Percentiles rank a stretch among this genome's conserved stretches.
phyloP scores from a whole-genome alignment of 2,888 invertebrate species.

The Cryptus armator region DNA sequence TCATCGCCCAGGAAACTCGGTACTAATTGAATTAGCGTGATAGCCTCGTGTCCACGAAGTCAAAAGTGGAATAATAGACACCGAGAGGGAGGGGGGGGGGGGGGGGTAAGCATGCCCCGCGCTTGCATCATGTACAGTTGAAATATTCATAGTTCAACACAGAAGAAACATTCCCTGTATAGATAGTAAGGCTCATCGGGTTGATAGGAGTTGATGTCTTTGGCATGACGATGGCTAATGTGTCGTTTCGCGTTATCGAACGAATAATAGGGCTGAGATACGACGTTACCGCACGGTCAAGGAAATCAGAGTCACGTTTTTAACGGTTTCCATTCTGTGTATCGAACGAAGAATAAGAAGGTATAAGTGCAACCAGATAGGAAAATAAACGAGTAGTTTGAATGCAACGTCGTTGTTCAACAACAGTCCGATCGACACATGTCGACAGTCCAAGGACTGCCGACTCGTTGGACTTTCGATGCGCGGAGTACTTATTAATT shows the following conservation, averaged over 20 bases:
- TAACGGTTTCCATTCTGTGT: conserved; percentile 31
- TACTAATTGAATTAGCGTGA: conserved; percentile 63
- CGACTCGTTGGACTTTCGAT: conserved; percentile 49
- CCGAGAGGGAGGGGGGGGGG: not conserved
- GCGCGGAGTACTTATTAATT: conserved; percentile 40
- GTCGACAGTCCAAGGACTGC: conserved; percentile 57
- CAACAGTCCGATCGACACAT: conserved; percentile 18
- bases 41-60: conserved; percentile 47
- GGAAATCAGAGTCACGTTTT: conserved; percentile 30
- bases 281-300: conserved; percentile 26
- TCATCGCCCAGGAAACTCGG: conserved; percentile 24
- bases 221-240: conserved; percentile 1
- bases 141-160: conserved; percentile 8
- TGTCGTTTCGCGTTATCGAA: conserved; percentile 53
- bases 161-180: not conserved
- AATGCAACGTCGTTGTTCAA: not conserved
- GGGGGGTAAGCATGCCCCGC: not conserved
- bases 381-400: conserved; percentile 3
- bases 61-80: conserved; percentile 22
- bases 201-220: not conserved
- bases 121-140: not conserved
- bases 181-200: not conserved
- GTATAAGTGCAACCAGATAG: not conserved
- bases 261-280: conserved; percentile 13
- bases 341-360: conserved; percentile 40